Conservation (phyloP, 2,113 vertebrate species). For the Motacilla alba region DNA sequence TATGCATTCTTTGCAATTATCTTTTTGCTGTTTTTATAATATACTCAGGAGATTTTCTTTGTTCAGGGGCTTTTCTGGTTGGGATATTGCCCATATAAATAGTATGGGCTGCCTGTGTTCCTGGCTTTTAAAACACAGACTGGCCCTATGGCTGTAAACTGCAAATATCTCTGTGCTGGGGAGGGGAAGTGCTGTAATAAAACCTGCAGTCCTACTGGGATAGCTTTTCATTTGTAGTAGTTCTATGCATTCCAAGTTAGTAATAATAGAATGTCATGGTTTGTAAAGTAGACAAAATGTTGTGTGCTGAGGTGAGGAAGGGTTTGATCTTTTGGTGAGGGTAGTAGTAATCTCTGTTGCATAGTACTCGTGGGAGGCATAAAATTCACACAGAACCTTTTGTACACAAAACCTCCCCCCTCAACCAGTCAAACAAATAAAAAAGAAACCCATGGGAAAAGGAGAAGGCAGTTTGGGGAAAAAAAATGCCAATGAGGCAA, state of each 20-base stretch:
- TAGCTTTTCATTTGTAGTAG: background rate
- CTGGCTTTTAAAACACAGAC: background rate
- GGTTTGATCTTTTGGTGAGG: background rate
- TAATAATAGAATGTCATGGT: background rate
- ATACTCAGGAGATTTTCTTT: background rate
- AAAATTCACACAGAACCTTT: background rate
- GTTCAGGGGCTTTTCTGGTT: background rate
- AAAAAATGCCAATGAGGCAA: background rate
- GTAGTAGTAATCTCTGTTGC: background rate
- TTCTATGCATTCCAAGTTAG: background rate
- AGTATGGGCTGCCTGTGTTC: background rate
- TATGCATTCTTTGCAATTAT: background rate
- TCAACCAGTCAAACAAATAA: background rate
- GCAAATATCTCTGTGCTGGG: background rate
- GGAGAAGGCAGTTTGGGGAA: background rate
- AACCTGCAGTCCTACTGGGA: background rate
- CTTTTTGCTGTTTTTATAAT: background rate
- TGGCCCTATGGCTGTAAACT: background rate
- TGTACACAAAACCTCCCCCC: background rate
- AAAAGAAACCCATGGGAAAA: background rate
- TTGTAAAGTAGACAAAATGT: background rate
- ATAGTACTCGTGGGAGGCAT: background rate
- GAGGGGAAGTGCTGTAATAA: background rate
- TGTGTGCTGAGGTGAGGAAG: background rate
- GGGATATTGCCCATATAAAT: background rate